Conservation (phyloP, 2,888 invertebrate genomes). For the Polymixis lichenea region DNA sequence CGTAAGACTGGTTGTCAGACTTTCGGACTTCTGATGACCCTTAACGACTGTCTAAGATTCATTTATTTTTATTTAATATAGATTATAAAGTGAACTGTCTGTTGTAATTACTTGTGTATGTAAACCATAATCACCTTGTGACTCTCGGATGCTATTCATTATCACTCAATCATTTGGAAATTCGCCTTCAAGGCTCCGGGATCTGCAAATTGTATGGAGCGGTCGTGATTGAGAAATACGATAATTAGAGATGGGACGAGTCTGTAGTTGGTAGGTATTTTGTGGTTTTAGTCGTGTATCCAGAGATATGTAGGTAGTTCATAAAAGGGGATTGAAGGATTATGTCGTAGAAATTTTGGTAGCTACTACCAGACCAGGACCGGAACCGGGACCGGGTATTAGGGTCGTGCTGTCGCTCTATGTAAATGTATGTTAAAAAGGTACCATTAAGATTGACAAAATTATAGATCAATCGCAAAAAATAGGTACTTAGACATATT, state of each 20-base stretch:
- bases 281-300: background rate
- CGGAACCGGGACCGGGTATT: no score
- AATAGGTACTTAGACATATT: background rate
- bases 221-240: background rate
- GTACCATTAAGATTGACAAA: background rate
- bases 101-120: constrained; percentile 29
- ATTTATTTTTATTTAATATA: no score
- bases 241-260: background rate
- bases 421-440: background rate
- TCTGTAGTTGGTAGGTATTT: background rate
- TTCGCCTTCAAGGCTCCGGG: background rate
- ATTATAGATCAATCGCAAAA: background rate
- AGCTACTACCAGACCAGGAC: no score
- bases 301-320: background rate
- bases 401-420: no score
- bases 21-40: background rate
- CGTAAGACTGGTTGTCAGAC: background rate
- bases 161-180: background rate
- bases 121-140: constrained; percentile 9
- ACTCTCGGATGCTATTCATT: constrained; percentile 13
- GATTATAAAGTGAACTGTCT: constrained; percentile 39
- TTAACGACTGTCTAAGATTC: no score
- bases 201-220: background rate
- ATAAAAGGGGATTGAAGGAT: background rate
- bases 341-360: background rate